A percentile compares a stretch with the other conserved stretches of the same genome.
phyloP scores from a whole-genome alignment of 2,113 vertebrate genomes.

The Hydropotes inermis region DNA sequence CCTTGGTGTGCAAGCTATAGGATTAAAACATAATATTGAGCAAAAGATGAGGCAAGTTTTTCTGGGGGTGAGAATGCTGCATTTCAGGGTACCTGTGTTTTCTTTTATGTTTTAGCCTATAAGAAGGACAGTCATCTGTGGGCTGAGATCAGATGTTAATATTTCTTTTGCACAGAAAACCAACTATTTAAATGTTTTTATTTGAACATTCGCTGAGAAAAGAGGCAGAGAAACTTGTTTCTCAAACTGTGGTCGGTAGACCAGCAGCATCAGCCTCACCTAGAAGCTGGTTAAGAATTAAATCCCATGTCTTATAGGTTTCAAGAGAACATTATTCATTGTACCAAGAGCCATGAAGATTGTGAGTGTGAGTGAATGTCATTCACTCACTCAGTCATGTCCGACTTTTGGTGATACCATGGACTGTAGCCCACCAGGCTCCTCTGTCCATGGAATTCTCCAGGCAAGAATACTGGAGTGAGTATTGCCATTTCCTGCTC shows the following conservation, averaged over 20 bases:
- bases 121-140: neutral
- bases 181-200: neutral
- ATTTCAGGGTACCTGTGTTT: neutral
- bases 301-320: neutral
- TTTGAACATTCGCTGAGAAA: neutral
- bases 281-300: neutral
- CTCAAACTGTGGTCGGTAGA: neutral
- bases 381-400: neutral
- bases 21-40: neutral
- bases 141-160: neutral
- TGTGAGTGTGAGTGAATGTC: neutral
- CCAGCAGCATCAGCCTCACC: neutral
- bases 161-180: neutral
- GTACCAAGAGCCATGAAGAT: neutral
- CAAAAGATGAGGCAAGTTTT: neutral
- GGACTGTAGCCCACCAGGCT: neutral
- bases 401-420: neutral
- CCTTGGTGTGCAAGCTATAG: neutral
- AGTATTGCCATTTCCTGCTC: neutral
- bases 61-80: neutral
- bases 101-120: slow-evolving; percentile 9
- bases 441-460: neutral
- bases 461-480: neutral
- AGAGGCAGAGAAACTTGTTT: neutral
- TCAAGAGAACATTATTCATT: neutral